Evolutionary conservation across 2,113 vertebrate genomes (phyloP), one percentile per base, ranked within the genome.

Genomic region (Gymnorhina tibicen): DNA sequence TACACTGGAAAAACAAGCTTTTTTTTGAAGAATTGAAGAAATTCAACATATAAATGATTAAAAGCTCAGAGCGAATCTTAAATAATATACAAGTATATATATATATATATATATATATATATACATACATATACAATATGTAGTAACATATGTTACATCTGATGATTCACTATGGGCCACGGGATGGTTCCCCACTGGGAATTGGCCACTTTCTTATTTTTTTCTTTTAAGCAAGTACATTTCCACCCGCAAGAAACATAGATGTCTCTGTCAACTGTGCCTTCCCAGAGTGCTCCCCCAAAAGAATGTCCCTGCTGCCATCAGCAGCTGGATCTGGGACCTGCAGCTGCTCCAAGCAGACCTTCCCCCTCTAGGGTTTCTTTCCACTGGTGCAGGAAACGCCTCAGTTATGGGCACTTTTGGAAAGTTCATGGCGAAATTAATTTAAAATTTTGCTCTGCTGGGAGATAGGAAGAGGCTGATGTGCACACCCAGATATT

Each of bases 191-290:
- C 32, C 16, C 13, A 9, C 9, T 2, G 32, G 20, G 44, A 53
- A 44, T 4, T 5, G 14, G 15, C 12, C 49, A 33, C n/a, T 47
- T 53, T 35, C 22, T 21, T 4, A 7, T 14, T 30, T 33, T 82
- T 44, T 52, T 35, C 12, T 70, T 53, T 70, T n/a, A 30, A 68
- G 26, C 15, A 49, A 66, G 32, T 4, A 1, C 10, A 7, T n/a
- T 62, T 17, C 7, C 28, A 23, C 11, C 37, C 58, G 2, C 15
- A 7, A 5, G 24, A 33, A 9, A 0, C 22, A 2, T 0, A 19
- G 24, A 10, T 55, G 11, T 30, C 0, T 3, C 22, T 78, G 14
- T 14, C 59, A 30, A 50, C 27, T 11, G 21, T 27, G 22, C 74
- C 8, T 53, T 46, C 22, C 32, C 26, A 6, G 41, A 27, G 13